Conservation (phyloP, 2,113 vertebrate species). For the Alligator sinensis region DNA sequence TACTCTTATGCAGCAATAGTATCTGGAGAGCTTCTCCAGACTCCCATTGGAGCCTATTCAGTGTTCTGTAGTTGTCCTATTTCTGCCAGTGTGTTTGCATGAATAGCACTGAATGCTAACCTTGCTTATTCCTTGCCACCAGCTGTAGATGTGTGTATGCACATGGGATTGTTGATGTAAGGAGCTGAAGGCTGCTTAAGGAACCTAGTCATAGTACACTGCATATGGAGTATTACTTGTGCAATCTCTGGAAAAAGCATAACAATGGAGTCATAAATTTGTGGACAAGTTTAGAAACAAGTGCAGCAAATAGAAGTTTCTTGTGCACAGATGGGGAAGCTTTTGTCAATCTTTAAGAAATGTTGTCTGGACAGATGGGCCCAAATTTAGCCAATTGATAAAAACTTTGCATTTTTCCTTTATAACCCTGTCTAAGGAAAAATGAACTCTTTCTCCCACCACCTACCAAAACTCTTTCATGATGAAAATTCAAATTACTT, state of each 20-base stretch:
- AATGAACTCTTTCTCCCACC: not conserved
- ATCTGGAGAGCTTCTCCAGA: not conserved
- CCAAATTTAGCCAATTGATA: not conserved
- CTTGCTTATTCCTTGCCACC: not conserved
- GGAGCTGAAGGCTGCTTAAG: not conserved
- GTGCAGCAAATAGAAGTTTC: not conserved
- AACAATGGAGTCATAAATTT: not conserved
- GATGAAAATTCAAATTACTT: not conserved
- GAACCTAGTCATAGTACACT: no score
- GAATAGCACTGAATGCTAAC: not conserved
- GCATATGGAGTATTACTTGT: not conserved
- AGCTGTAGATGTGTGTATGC: not conserved
- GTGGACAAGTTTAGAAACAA: not conserved
- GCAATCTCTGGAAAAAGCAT: not conserved
- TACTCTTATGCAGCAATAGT: not conserved
- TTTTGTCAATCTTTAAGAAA: not conserved
- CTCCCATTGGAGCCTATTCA: not conserved
- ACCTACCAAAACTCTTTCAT: not conserved
- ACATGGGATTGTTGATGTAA: not conserved
- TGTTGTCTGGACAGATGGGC: not conserved
- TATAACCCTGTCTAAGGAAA: not conserved
- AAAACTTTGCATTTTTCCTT: not conserved
- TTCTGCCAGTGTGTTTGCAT: not conserved
- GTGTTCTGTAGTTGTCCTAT: not conserved
- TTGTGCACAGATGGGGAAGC: not conserved